These are phyloP conservation scores for Hirtodrosophila histrioides DNA, from an alignment of 2,888 invertebrate species.

Conservation along the genomic window DNA sequence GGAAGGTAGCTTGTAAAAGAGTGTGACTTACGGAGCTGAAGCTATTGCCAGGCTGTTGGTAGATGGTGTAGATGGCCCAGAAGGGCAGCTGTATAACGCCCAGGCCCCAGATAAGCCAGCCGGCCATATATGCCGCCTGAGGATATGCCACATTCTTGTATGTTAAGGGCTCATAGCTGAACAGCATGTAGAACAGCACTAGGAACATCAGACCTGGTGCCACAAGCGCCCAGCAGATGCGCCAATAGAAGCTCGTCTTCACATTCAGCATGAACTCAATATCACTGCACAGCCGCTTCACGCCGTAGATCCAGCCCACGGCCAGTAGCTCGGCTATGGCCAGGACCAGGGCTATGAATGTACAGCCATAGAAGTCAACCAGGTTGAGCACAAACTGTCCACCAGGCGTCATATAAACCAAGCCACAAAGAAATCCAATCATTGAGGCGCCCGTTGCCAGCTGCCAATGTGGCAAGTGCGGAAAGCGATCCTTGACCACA, in stretches of 20 bases:
- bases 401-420: slow-evolving; percentile 88
- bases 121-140: slow-evolving; percentile 85
- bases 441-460: slow-evolving; percentile 84
- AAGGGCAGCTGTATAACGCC: slow-evolving; percentile 85
- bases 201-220: slow-evolving; percentile 89
- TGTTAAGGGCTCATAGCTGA: slow-evolving; percentile 86
- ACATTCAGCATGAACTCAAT: slow-evolving; percentile 92
- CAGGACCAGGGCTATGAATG: slow-evolving; percentile 89
- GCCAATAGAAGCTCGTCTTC: slow-evolving; percentile 89
- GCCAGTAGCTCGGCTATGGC: slow-evolving; percentile 89
- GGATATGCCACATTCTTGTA: slow-evolving; percentile 88
- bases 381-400: slow-evolving; percentile 90
- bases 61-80: slow-evolving; percentile 81
- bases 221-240: slow-evolving; percentile 91
- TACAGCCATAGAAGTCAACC: slow-evolving; percentile 90
- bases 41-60: slow-evolving; percentile 75
- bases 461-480: slow-evolving; percentile 85
- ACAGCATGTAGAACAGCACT: slow-evolving; percentile 89
- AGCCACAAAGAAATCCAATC: slow-evolving; percentile 86
- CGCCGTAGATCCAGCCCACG: slow-evolving; percentile 90
- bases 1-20: not conserved
- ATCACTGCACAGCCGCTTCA: slow-evolving; percentile 89
- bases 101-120: slow-evolving; percentile 85
- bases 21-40: slow-evolving; percentile 45
- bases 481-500: slow-evolving; percentile 85